These are phyloP conservation scores for Lepidotrigona ventralis DNA, from an alignment of 1,140 invertebrate species.

Conservation along the genomic window DNA sequence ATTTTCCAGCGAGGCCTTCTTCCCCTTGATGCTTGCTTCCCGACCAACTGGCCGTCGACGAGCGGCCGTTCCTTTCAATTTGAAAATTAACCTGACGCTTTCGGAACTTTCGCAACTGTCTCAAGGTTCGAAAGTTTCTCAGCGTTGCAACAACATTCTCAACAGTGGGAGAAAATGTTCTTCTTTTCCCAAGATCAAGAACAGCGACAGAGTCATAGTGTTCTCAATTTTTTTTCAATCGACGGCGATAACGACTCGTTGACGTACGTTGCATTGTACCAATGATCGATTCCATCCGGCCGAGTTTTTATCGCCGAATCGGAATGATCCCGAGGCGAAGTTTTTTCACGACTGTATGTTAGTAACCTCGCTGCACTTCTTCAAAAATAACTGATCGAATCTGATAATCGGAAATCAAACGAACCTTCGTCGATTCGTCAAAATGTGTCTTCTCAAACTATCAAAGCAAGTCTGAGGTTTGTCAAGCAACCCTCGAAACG, in stretches of 20 bases:
- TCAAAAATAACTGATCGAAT: too few relatives aligned
- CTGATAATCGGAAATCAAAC: too few relatives aligned
- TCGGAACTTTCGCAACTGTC: neutral
- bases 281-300: conserved; percentile 43
- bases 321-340: conserved; percentile 14
- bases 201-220: too few relatives aligned
- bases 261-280: conserved; percentile 47
- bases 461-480: neutral
- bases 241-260: neutral
- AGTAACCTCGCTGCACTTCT: too few relatives aligned
- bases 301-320: conserved; percentile 41
- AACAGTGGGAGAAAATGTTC: too few relatives aligned
- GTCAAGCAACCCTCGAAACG: neutral
- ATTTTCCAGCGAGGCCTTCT: conserved; percentile 30
- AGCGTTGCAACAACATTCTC: too few relatives aligned
- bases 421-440: neutral
- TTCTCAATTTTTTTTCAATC: too few relatives aligned
- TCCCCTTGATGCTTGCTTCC: neutral
- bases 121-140: too few relatives aligned
- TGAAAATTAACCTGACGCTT: neutral
- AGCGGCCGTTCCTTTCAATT: neutral
- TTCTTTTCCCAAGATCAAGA: too few relatives aligned
- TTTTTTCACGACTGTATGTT: too few relatives aligned
- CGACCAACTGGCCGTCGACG: neutral
- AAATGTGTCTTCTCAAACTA: neutral